Evolutionary conservation across 2,797 vertebrate species (phyloP).

Genomic region (Gymnopithys bicolor): DNA sequence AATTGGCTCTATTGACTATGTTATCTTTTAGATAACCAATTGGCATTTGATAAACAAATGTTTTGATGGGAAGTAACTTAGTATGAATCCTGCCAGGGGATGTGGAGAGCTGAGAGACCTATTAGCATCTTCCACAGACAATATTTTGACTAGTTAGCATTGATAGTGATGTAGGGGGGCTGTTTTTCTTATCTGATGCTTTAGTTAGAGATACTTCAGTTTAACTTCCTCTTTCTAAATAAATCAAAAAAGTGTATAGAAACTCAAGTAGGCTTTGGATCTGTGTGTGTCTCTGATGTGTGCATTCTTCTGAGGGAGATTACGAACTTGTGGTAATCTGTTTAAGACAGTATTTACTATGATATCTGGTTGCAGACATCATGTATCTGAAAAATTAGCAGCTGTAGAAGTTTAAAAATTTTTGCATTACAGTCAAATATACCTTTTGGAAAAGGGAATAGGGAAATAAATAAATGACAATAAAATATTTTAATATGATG

Average conservation of each 20-base stretch:
- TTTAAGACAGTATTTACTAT: background rate
- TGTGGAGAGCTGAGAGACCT: background rate
- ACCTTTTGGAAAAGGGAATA: background rate
- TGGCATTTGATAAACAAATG: background rate
- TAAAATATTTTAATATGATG: background rate
- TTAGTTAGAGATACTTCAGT: background rate
- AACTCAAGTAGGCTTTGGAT: fast-evolving
- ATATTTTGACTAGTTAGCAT: background rate
- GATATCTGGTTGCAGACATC: background rate
- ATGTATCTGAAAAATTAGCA: background rate
- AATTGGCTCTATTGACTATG: background rate
- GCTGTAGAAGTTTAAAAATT: background rate
- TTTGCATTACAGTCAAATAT: background rate
- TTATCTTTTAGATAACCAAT: background rate
- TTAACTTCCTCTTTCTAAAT: background rate
- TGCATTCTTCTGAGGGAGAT: background rate
- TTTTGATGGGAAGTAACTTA: background rate
- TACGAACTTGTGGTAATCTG: background rate
- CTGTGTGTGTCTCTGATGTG: background rate
- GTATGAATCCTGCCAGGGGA: background rate
- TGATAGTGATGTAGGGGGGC: background rate
- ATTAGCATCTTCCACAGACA: background rate
- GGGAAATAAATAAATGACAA: background rate
- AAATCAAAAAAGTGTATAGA: background rate
- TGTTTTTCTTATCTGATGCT: background rate